Percentiles rank a stretch among this genome's conserved stretches.
Conservation (phyloP, 2,113 vertebrate species). For the Melanostigma gelatinosum region DNA sequence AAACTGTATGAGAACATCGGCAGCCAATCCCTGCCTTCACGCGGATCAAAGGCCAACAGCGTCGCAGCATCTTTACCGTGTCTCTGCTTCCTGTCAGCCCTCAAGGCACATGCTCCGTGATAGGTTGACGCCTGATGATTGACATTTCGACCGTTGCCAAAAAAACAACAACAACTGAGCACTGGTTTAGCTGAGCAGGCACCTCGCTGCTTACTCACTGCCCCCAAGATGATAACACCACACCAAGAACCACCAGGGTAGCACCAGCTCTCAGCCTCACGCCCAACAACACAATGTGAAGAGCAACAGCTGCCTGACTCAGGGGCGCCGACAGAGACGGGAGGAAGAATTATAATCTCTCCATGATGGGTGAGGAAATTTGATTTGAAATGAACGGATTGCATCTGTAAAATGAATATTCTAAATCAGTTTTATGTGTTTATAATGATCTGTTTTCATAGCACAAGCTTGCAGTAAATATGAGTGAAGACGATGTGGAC, state of each 20-base stretch:
- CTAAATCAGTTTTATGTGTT: neutral
- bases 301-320: constrained; percentile 60
- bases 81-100: constrained; percentile 63
- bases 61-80: constrained; percentile 9
- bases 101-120: constrained; percentile 21
- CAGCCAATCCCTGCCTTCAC: neutral
- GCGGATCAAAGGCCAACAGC: neutral
- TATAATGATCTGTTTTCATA: neutral
- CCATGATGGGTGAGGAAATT: constrained; percentile 1
- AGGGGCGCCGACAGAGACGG: neutral
- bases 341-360: neutral
- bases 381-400: neutral
- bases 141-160: constrained; percentile 54
- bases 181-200: constrained; percentile 11
- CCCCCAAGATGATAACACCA: constrained; percentile 38
- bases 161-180: constrained; percentile 22
- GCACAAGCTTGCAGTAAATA: neutral
- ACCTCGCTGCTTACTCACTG: constrained; percentile 21
- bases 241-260: neutral
- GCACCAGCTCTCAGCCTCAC: constrained; percentile 10
- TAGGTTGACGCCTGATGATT: constrained; percentile 54
- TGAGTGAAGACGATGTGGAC: neutral
- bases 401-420: neutral
- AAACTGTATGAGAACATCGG: neutral
- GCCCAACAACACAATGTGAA: constrained; percentile 37